Evolutionary conservation across 2,888 invertebrate species (phyloP).

Genomic region (Tenthredo distinguenda): DNA sequence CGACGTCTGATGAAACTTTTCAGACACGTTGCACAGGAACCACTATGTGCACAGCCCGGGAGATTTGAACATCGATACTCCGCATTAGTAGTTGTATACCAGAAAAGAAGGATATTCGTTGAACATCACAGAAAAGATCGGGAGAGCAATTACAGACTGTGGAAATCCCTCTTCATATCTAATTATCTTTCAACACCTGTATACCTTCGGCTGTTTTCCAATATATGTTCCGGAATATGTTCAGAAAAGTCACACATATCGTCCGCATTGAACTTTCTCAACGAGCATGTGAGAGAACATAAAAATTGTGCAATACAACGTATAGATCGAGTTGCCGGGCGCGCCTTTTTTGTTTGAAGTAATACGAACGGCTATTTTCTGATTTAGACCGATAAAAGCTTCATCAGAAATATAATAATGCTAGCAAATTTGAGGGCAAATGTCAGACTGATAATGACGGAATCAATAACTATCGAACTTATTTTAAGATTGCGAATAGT

Average conservation of each 20-base stretch:
- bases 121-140: neutral
- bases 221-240: neutral
- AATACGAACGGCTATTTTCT: neutral
- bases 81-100: neutral
- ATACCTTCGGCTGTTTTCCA: neutral
- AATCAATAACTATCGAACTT: neutral
- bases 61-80: neutral
- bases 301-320: neutral
- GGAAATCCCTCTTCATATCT: neutral
- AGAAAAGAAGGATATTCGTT: neutral
- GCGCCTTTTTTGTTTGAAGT: neutral
- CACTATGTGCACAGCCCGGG: neutral
- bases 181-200: neutral
- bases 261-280: neutral
- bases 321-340: neutral
- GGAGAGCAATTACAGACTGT: neutral
- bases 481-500: neutral
- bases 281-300: neutral
- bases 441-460: neutral
- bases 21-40: neutral
- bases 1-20: neutral
- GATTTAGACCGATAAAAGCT: neutral
- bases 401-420: neutral
- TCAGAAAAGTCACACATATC: neutral
- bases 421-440: neutral